Evolutionary conservation across 2,888 invertebrate genomes (phyloP), one percentile per base, ranked within the genome.

Genomic region (Ellobium chinense): DNA sequence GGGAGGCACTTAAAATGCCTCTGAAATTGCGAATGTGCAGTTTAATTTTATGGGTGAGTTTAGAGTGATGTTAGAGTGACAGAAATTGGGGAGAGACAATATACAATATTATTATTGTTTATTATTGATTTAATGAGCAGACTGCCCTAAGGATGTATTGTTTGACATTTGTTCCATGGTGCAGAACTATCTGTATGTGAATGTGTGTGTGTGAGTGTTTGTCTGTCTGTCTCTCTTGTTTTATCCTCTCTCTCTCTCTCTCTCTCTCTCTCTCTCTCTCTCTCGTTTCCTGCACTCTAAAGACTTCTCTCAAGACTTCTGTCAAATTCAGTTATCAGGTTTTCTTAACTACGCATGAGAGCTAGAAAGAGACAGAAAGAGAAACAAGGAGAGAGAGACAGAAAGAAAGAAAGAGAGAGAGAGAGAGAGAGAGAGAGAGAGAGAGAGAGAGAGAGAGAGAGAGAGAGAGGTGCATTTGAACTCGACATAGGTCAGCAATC

Each of bases 371-470:
- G 21, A 9, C n/a, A 27, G 21, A 14, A 60, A 18, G 27, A 18
- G 12, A 60, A 31, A 65, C 4, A 31, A 9, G 34, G 24, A 29
- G 65, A 65, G 14, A 14, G 65, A 31, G 18, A 14, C 12, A 12
- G 65, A 65, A 27, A 29, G 65, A 65, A 27, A 29, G 65, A 65
- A 27, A 29, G 34, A 65, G 27, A 29, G 31, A 65, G 31, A 36
- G 31, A 68, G 36, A 68, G 68, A 14, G 70, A 12, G 56, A 54
- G 18, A 24, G 54, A 39, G 70, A 27, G 54, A 46, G 69, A 46
- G 69, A 69, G 69, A 69, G 34, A 69, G 12, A 34, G 21, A 69
- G 46, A 69, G 34, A 69, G 54, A 69, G 46, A 31, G 69, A 46
- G 46, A 69, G 69, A 46, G 69, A 69, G 46, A 46, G 31, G 9